Conservation (phyloP, 2,113 vertebrate species). For the Ptychochromis oligacanthus region DNA sequence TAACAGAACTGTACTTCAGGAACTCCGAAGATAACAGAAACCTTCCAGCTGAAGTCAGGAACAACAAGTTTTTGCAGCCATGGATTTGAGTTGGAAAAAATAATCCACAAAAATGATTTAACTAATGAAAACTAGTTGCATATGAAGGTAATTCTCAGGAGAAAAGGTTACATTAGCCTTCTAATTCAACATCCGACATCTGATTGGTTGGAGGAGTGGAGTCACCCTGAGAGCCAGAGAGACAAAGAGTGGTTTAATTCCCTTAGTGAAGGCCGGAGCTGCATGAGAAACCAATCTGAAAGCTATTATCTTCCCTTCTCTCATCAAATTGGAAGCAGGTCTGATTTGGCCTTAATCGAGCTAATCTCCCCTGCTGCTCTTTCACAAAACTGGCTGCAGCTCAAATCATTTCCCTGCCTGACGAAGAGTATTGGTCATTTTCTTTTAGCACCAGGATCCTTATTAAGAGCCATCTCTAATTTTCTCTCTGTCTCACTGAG, state of each 20-base stretch:
- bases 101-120: not conserved
- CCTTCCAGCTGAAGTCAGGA: not conserved
- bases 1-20: not conserved
- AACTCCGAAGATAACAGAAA: not conserved
- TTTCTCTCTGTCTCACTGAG: conserved; percentile 62
- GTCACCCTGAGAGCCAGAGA: conserved; percentile 42
- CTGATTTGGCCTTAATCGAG: conserved; percentile 74
- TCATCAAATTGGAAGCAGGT: conserved; percentile 69
- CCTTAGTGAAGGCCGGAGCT: conserved; percentile 46
- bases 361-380: conserved; percentile 71
- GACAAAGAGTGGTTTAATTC: conserved; percentile 70
- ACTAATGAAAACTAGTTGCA: conserved; percentile 43
- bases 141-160: conserved; percentile 24
- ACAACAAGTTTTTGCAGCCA: not conserved
- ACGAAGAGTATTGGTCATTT: conserved; percentile 67
- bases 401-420: conserved; percentile 66
- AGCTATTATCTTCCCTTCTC: conserved; percentile 64
- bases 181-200: conserved; percentile 25
- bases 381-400: conserved; percentile 54
- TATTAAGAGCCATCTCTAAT: conserved; percentile 71
- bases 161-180: conserved; percentile 56
- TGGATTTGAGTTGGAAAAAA: not conserved
- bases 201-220: conserved; percentile 41
- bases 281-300: conserved; percentile 58
- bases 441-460: conserved; percentile 65